Conservation (phyloP, 2,113 vertebrate genomes). For the Megalops atlanticus region DNA sequence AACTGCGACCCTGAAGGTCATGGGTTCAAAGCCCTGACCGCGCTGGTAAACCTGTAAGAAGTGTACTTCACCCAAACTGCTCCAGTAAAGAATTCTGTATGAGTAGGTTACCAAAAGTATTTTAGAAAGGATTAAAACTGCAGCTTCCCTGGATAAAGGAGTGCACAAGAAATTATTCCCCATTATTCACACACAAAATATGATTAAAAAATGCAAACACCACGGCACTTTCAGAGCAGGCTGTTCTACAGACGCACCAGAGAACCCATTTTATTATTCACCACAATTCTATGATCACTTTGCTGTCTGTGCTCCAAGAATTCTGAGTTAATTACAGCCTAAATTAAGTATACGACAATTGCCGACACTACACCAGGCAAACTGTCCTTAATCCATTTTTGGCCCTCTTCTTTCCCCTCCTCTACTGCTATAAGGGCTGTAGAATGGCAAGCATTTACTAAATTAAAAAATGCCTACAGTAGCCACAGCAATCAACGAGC, state of each 20-base stretch:
- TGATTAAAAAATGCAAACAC: not conserved
- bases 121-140: not conserved
- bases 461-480: slow-evolving; percentile 56
- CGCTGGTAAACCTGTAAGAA: not conserved
- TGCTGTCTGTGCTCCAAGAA: slow-evolving; percentile 54
- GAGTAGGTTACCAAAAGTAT: not conserved
- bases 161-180: not conserved
- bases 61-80: not conserved
- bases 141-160: not conserved
- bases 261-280: slow-evolving; percentile 44
- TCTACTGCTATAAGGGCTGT: slow-evolving; percentile 38
- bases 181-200: not conserved
- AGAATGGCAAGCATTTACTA: slow-evolving; percentile 58
- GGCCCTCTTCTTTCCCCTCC: slow-evolving; percentile 39
- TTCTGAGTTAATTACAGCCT: slow-evolving; percentile 67
- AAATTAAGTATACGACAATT: slow-evolving; percentile 64
- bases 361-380: slow-evolving; percentile 53
- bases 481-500: slow-evolving; percentile 57
- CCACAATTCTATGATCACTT: slow-evolving; percentile 44
- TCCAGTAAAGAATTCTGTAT: not conserved
- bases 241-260: not conserved
- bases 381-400: slow-evolving; percentile 60
- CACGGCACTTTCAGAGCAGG: not conserved
- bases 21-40: not conserved
- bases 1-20: not conserved